A percentile compares a stretch with the other conserved stretches of the same genome.
These are phyloP conservation scores for Lithophane socia DNA, from an alignment of 2,888 invertebrate species.

Conservation along the genomic window DNA sequence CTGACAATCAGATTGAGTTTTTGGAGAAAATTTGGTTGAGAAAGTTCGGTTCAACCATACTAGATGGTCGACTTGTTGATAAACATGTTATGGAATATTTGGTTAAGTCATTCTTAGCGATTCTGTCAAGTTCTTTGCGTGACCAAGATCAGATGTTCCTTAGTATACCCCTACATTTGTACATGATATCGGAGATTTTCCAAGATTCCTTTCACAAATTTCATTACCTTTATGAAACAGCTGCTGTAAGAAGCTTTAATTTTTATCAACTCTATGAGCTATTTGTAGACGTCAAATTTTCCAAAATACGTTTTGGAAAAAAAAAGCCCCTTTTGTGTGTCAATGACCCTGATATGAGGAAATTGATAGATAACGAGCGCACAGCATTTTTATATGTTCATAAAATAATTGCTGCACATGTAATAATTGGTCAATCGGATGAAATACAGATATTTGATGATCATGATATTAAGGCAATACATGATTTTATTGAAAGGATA, in stretches of 20 bases:
- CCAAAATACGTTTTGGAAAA: constrained; percentile 57
- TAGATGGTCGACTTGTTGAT: background rate
- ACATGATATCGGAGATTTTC: constrained; percentile 53
- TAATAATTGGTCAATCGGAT: constrained; percentile 30
- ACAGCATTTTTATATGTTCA: constrained; percentile 34
- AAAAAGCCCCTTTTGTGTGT: constrained; percentile 44
- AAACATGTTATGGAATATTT: background rate
- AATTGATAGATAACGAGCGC: background rate
- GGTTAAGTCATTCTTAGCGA: no score
- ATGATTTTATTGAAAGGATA: constrained; percentile 18
- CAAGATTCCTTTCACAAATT: constrained; percentile 17
- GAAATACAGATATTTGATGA: constrained; percentile 22
- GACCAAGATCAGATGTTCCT: constrained; percentile 27
- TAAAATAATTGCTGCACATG: constrained; percentile 43
- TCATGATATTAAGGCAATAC: constrained; percentile 13
- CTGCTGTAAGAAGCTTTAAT: constrained; percentile 11
- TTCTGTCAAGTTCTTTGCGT: no score
- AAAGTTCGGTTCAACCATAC: background rate
- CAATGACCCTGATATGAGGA: constrained; percentile 50
- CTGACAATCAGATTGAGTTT: constrained; percentile 32
- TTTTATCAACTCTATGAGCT: constrained; percentile 37
- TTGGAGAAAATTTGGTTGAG: constrained; percentile 42
- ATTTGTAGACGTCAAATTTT: constrained; percentile 53
- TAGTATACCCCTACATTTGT: constrained; percentile 54
- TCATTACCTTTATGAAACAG: no score